Evolutionary conservation across 2,888 invertebrate genomes (phyloP).

Genomic region (Aplocera efformata): DNA sequence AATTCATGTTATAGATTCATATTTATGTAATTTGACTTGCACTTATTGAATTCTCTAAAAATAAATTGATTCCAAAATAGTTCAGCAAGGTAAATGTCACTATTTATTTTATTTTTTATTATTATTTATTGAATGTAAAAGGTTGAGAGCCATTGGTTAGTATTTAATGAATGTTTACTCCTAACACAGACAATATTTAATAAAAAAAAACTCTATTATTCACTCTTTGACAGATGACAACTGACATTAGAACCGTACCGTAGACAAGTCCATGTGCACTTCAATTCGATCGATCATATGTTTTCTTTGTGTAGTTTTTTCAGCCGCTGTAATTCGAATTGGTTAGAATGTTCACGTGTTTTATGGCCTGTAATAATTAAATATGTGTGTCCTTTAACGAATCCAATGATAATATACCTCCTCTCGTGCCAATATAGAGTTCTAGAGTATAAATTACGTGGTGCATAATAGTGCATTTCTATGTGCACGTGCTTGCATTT

Average conservation of each 20-base stretch:
- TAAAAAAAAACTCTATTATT: constrained; percentile 1
- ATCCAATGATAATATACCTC: constrained; percentile 19
- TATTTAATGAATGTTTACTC: not conserved
- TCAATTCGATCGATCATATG: constrained; percentile 80
- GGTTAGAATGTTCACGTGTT: constrained; percentile 58
- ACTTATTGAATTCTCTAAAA: no score
- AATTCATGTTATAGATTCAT: no score
- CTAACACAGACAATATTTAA: constrained; percentile 1
- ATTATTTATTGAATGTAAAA: no score
- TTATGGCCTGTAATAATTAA: constrained; percentile 28
- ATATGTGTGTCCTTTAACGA: constrained; percentile 27
- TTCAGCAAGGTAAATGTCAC: no score
- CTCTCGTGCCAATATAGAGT: constrained; percentile 24
- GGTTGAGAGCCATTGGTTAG: no score
- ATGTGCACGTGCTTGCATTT: constrained; percentile 77
- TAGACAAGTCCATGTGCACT: constrained; percentile 76
- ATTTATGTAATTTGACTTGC: no score
- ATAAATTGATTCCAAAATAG: no score
- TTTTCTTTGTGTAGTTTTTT: constrained; percentile 80
- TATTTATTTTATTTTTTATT: not conserved
- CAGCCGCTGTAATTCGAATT: constrained; percentile 78
- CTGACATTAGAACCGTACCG: constrained; percentile 32
- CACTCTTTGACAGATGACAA: constrained; percentile 41
- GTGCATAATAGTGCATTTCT: constrained; percentile 61
- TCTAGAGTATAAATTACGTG: constrained; percentile 35